phyloP scores from a whole-genome alignment of 2,888 invertebrate genomes.

The Liopterus haemorrhoidalis region DNA sequence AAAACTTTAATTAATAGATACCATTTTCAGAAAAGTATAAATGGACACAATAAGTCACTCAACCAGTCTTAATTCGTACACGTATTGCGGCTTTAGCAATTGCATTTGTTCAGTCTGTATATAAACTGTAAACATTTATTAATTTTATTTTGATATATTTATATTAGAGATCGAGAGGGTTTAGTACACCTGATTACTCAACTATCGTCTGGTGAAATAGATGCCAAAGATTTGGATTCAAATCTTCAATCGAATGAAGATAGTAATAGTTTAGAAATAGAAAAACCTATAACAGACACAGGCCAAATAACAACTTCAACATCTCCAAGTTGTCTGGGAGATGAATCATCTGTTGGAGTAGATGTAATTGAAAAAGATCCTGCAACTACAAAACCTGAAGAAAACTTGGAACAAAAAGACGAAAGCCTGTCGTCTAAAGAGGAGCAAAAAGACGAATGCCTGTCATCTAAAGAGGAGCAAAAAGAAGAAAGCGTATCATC shows the following conservation, averaged over 20 bases:
- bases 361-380: conserved; percentile 19
- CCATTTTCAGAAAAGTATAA: too few relatives aligned
- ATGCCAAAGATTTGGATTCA: conserved; percentile 54
- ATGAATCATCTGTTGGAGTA: conserved; percentile 26
- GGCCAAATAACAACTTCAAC: conserved; percentile 43
- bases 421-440: too few relatives aligned
- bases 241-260: too few relatives aligned
- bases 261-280: conserved; percentile 56
- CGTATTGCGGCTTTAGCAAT: too few relatives aligned
- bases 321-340: conserved; percentile 26
- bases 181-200: conserved; percentile 71
- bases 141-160: conserved; percentile 16
- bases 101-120: conserved; percentile 10
- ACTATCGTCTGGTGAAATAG: conserved; percentile 65
- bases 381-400: conserved; percentile 41
- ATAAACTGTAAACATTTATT: conserved; percentile 1
- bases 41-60: too few relatives aligned
- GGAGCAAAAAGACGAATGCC: conserved; percentile 28
- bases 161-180: conserved; percentile 57
- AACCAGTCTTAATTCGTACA: too few relatives aligned
- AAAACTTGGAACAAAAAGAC: conserved; percentile 14
- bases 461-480: conserved; percentile 23
- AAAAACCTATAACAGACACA: conserved; percentile 53
- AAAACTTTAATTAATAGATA: too few relatives aligned
- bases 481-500: conserved; percentile 19